Evolutionary conservation across 1,140 invertebrate genomes (phyloP).

Genomic region (Metopolophium dirhodum): DNA sequence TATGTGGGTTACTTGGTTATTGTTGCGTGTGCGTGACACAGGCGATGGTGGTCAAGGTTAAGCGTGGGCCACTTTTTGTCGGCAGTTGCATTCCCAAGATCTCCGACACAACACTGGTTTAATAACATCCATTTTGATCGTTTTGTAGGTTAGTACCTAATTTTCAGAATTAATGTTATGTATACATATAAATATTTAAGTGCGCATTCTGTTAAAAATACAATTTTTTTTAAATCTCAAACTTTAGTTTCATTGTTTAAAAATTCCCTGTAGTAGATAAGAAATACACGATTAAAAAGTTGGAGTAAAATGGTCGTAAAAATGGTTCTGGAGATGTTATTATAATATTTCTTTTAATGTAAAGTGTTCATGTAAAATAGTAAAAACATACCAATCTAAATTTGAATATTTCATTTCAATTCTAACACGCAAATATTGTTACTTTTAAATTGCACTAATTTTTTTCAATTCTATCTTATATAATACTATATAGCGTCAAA

Average conservation of each 20-base stretch:
- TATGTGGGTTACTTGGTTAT: slow-evolving; percentile 56
- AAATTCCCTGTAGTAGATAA: neutral
- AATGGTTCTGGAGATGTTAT: neutral
- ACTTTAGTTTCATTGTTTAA: neutral
- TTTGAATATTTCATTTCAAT: no score
- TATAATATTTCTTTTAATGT: neutral
- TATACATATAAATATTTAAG: neutral
- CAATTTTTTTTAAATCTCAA: neutral
- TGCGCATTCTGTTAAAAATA: neutral
- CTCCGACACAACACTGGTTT: neutral
- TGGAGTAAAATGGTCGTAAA: neutral
- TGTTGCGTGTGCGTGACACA: slow-evolving; percentile 43
- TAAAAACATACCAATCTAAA: no score
- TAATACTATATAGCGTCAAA: no score
- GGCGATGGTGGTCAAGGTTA: slow-evolving; percentile 50
- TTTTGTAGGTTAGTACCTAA: slow-evolving; percentile 11
- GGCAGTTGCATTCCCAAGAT: neutral
- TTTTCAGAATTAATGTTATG: neutral
- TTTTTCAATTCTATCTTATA: no score
- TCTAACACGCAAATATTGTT: no score
- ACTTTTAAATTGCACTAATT: no score
- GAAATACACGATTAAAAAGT: neutral
- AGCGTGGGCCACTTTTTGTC: slow-evolving; percentile 48
- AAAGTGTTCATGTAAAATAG: neutral
- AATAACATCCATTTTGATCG: neutral